These are phyloP conservation scores for Zaprionus lachaisei DNA, from an alignment of 1,140 invertebrate species.

Conservation along the genomic window DNA sequence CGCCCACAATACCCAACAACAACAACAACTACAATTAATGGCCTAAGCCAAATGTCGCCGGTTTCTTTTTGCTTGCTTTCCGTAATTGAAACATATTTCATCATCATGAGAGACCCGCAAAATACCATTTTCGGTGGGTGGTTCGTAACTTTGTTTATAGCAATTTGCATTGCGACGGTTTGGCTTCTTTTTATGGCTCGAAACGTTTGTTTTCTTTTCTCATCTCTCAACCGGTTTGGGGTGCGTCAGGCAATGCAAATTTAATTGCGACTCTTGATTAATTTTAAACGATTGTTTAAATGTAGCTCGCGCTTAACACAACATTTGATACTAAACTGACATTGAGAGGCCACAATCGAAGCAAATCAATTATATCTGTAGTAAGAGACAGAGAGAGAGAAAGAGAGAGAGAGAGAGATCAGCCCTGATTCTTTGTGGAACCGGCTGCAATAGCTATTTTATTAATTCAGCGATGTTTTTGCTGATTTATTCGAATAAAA, in stretches of 20 bases:
- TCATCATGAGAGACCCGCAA: constrained; percentile 13
- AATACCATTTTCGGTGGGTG: constrained; percentile 69
- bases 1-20: constrained; percentile 16
- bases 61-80: background rate
- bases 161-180: constrained; percentile 53
- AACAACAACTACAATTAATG: constrained; percentile 55
- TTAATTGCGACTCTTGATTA: constrained; percentile 47
- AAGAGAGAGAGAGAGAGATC: background rate
- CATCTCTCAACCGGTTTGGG: constrained; percentile 8
- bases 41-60: constrained; percentile 44
- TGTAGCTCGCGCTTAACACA: constrained; percentile 23
- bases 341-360: constrained; percentile 18
- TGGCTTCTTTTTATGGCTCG: constrained; percentile 52
- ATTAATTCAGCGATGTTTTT: background rate
- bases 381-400: background rate
- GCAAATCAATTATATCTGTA: constrained; percentile 12
- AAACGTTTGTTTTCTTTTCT: constrained; percentile 22
- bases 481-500: background rate
- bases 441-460: background rate
- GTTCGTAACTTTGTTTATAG: constrained; percentile 50
- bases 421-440: background rate
- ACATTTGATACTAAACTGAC: constrained; percentile 16
- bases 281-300: constrained; percentile 38
- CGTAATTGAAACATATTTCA: constrained; percentile 42
- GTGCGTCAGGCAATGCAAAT: constrained; percentile 40